phyloP scores from a whole-genome alignment of 2,888 invertebrate genomes.

The Agonopterix alstromeriana region DNA sequence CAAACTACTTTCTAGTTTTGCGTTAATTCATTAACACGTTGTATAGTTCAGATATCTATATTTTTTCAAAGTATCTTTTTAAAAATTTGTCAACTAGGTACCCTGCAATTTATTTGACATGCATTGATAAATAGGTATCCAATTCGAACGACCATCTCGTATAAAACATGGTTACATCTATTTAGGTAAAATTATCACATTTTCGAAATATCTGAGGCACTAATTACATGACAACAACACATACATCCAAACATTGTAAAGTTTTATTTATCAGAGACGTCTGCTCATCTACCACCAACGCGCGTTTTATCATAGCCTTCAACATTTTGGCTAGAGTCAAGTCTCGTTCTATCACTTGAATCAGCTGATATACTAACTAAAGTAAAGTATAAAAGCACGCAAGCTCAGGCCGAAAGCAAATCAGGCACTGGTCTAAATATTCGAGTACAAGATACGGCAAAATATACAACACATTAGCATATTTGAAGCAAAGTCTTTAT shows the following conservation, averaged over 20 bases:
- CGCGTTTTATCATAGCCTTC: slow-evolving; percentile 62
- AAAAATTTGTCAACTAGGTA: too few species aligned
- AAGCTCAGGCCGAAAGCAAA: slow-evolving; percentile 18
- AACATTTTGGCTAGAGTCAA: slow-evolving; percentile 40
- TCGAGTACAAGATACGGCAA: slow-evolving; percentile 42
- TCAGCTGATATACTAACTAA: slow-evolving; percentile 10
- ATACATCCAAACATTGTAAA: slow-evolving; percentile 54
- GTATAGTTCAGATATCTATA: too few species aligned
- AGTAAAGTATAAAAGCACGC: slow-evolving; percentile 42
- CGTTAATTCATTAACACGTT: too few species aligned
- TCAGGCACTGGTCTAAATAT: too few species aligned
- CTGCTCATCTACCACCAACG: slow-evolving; percentile 49
- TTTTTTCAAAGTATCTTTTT: too few species aligned
- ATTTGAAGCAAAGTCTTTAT: slow-evolving; percentile 56
- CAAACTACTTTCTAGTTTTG: too few species aligned
- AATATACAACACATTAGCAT: slow-evolving; percentile 63
- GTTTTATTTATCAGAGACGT: slow-evolving; percentile 46
- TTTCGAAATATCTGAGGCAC: too few species aligned
- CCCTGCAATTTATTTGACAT: too few species aligned
- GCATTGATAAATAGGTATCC: too few species aligned
- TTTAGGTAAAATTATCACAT: too few species aligned
- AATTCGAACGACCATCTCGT: too few species aligned
- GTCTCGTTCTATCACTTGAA: slow-evolving; percentile 6
- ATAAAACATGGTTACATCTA: too few species aligned
- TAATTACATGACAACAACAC: slow-evolving; percentile 16